Base-by-base conservation (phyloP, 2,113 vertebrate species). In the Antechinus stuartii region DNA sequence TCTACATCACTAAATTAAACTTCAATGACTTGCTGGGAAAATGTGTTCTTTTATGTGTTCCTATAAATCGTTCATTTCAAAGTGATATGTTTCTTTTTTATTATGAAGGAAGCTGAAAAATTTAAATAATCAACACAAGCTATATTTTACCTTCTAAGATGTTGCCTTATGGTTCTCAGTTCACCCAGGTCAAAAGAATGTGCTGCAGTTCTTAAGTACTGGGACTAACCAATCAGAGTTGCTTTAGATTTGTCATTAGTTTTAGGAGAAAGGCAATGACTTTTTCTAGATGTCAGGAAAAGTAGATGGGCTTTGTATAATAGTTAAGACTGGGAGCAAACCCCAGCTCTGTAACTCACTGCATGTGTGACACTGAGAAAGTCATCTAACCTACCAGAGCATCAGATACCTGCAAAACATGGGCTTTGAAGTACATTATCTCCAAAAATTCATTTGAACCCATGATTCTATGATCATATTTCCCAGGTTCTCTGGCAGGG, bases 111-210 rank as follows among this genome's bases (percentile, higher is more conserved):
- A 97, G 47, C 27, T 95, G 47, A 93, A 57, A 95, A 94, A 96
- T 91, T 93, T 93, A 94, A 97, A 25, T 56, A 92, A 94, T 96
- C 94, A 94, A 91, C 91, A 90, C 19, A 92, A 90, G 76, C 95
- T 95, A 5, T 96, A 97, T 97, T 98, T 98, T 30, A 92, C 24
- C 16, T 97, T 96, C 89, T 96, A 97, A 98, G 35, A 5, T n/a
- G 22, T 2, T 95, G 76, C 53, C 90, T 97, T 96, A 42, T 84
- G 35, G 68, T 84, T 42, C 68, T 42, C n/a, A 84, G 68, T 84
- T 84, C 35, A 23, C 68, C n/a, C 68, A 42, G 68, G 68, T 84
- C 68, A 42, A 84, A 84, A 19, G 68, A 84, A 84, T 42, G 5
- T 84, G 35, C n/a, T 84, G 35, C n/a, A 84, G 68, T 6, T 84